Percentiles rank a stretch among this genome's conserved stretches.
Evolutionary conservation across 2,797 vertebrate species (phyloP).

Genomic region (Lemur catta): DNA sequence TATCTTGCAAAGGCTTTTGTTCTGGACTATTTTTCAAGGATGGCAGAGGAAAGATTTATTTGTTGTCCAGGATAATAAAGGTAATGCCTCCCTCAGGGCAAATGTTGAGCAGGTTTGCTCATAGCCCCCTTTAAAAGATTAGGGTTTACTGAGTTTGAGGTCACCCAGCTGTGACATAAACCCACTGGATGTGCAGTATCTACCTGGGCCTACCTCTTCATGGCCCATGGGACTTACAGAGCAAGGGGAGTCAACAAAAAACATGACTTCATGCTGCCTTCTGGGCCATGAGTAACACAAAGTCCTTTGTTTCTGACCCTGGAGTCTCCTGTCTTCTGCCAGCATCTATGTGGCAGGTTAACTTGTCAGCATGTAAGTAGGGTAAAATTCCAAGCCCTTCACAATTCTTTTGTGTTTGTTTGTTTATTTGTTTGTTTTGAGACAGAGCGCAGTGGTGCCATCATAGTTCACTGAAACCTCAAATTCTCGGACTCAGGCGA

Average conservation of each 20-base stretch:
- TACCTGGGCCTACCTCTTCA: not conserved
- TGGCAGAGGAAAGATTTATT: not conserved
- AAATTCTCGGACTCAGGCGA: not conserved
- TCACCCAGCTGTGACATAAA: not conserved
- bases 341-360: not conserved
- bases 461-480: not conserved
- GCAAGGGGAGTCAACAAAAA: not conserved
- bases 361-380: not conserved
- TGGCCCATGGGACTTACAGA: not conserved
- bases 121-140: not conserved
- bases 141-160: not conserved
- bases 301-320: not conserved
- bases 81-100: not conserved
- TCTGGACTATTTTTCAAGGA: not conserved
- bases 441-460: not conserved
- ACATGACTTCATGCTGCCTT: not conserved
- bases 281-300: not conserved
- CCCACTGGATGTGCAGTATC: not conserved
- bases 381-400: constrained; percentile 1
- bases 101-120: not conserved
- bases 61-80: not conserved
- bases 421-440: not conserved
- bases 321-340: not conserved
- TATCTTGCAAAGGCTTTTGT: not conserved
- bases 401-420: not conserved